Evolutionary conservation across 2,888 invertebrate genomes (phyloP), one percentile per base, ranked within the genome.

Genomic region (Dusona sp.): DNA sequence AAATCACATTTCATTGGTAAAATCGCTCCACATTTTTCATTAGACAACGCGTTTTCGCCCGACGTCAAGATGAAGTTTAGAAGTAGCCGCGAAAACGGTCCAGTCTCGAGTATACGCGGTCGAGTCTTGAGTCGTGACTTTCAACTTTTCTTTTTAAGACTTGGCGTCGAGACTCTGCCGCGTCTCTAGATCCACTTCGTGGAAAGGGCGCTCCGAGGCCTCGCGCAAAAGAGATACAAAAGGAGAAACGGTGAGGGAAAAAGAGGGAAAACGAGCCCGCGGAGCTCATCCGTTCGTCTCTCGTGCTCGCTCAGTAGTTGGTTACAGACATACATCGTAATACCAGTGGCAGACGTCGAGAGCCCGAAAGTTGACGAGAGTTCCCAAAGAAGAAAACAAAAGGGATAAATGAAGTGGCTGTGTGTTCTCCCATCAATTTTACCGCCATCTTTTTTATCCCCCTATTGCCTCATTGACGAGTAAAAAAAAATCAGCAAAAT

Each of bases 171-270:
- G n/a, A 54, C 22, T 54, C 54, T 54, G 54, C 22, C 54, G 25
- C 29, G 13, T 61, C 29, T 61, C 11, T 13, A 13, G 57, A 61
- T 91, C 89, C 88, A 89, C 90, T 90, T 90, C 90, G 90, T 89
- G 89, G 89, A 91, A 92, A 90, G 89, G 88, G 87, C 88, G 87
- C 88, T 87, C 85, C 79, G 85, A 82, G 89, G 87, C 86, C 88
- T 90, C 87, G 80, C 87, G 85, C 45, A 42, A 38, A 48, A 79
- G 61, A 81, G 81, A 74, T 33, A 42, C 38, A 25, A 74, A 42
- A n/a, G 48, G 45, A 29, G 64, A 75, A 42, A 45, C 45, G 45
- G 45, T 36, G 19, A n/a, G 54, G 22, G 67, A 79, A 45, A 3
- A 57, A 51, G 29, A 48, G 64, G 33, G 48, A 64, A 29, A 61